Evolutionary conservation across 2,113 vertebrate genomes (phyloP).

Genomic region (Castor canadensis): DNA sequence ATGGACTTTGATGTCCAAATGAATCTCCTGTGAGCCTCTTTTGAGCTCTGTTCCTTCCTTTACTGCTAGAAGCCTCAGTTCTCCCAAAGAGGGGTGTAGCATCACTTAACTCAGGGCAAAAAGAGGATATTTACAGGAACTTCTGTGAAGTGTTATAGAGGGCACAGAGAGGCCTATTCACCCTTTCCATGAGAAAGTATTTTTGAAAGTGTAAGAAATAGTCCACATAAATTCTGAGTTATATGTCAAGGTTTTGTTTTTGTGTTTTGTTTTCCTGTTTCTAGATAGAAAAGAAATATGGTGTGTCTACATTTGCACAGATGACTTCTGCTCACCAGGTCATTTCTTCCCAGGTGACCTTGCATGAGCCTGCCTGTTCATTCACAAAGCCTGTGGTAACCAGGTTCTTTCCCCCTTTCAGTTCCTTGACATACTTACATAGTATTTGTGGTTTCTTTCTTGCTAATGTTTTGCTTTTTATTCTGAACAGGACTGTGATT

Average conservation of each 20-base stretch:
- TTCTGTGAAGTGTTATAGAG: neutral
- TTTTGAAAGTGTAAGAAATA: neutral
- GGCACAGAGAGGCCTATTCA: neutral
- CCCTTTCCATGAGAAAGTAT: neutral
- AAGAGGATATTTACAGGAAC: neutral
- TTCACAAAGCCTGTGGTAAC: neutral
- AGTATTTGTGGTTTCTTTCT: neutral
- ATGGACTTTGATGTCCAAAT: no score
- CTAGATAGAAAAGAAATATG: neutral
- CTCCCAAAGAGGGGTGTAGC: no score
- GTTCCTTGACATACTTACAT: neutral
- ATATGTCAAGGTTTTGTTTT: neutral
- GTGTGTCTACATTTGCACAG: neutral
- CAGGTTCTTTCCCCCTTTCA: neutral
- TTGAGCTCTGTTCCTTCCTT: no score
- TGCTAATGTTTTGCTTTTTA: neutral
- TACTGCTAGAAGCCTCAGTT: neutral
- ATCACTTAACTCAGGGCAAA: neutral
- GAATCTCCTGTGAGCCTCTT: rapidly evolving
- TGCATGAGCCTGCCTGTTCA: neutral
- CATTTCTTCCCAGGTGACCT: neutral
- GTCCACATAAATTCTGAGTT: neutral
- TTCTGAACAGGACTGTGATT: neutral
- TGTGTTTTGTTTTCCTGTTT: neutral
- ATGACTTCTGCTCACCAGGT: neutral